These are phyloP conservation scores for Campopleginae sp. DNA, from an alignment of 2,888 invertebrate species.

Conservation along the genomic window DNA sequence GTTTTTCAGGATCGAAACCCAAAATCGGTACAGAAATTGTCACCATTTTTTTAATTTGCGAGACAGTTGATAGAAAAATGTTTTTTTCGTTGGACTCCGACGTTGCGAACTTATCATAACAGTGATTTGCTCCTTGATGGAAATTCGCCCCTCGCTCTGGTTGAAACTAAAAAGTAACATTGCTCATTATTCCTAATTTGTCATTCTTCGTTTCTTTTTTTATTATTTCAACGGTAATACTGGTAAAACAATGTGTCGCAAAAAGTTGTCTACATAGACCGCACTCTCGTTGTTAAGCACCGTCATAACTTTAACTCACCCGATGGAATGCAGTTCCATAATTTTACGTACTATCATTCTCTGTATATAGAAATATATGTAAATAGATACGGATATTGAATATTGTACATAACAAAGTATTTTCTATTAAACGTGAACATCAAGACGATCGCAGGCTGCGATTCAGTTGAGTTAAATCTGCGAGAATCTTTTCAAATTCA, in stretches of 20 bases:
- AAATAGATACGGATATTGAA: slow-evolving; percentile 45
- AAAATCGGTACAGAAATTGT: no score
- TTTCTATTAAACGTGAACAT: slow-evolving; percentile 35
- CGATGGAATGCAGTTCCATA: slow-evolving; percentile 75
- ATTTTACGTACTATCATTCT: slow-evolving; percentile 59
- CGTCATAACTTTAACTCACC: slow-evolving; percentile 67
- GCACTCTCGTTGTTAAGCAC: slow-evolving; percentile 68
- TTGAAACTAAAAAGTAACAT: background rate
- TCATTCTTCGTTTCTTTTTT: slow-evolving; percentile 25
- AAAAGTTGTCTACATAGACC: slow-evolving; percentile 56
- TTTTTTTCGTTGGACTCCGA: no score
- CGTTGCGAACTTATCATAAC: no score
- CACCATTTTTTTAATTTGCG: no score
- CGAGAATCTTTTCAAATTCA: background rate
- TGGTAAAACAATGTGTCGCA: slow-evolving; percentile 73
- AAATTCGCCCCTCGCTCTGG: slow-evolving; percentile 1
- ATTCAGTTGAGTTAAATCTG: background rate
- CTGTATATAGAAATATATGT: slow-evolving; percentile 58
- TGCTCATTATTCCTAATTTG: background rate
- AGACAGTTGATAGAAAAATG: no score
- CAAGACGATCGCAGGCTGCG: background rate
- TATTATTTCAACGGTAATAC: slow-evolving; percentile 74
- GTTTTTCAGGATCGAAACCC: no score
- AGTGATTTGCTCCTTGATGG: background rate
- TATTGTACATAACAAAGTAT: slow-evolving; percentile 54